A percentile compares a stretch with the other conserved stretches of the same genome.
phyloP scores from a whole-genome alignment of 2,113 vertebrate genomes.

The Hipposideros armiger region DNA sequence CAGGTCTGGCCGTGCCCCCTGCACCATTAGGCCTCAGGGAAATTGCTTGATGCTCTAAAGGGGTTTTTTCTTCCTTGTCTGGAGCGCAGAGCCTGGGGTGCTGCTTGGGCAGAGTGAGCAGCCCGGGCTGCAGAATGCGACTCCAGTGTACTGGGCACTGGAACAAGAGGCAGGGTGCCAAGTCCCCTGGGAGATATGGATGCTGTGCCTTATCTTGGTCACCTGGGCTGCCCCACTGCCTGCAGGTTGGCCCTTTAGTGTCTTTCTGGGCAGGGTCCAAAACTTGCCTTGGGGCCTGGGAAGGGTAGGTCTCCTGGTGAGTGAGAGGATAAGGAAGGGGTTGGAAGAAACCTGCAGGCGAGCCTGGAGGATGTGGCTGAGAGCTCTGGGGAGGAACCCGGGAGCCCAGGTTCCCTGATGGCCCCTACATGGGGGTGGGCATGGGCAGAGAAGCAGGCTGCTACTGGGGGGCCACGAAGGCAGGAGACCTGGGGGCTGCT shows the following conservation, averaged over 20 bases:
- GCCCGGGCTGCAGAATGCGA: not conserved
- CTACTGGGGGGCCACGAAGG: accelerated
- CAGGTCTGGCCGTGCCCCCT: not conserved
- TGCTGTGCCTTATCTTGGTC: accelerated
- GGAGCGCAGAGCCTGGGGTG: not conserved
- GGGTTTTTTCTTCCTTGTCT: not conserved
- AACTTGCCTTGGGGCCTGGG: not conserved
- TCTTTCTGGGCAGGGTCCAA: not conserved
- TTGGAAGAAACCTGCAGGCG: not conserved
- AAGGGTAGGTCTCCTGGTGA: not conserved
- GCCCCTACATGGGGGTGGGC: not conserved
- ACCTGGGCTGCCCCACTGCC: not conserved
- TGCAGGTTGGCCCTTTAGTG: not conserved
- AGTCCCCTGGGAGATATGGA: not conserved
- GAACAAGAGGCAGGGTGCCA: not conserved
- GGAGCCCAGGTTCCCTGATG: not conserved
- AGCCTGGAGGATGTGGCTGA: not conserved
- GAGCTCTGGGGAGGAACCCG: not conserved
- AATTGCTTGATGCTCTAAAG: accelerated
- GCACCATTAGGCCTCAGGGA: not conserved
- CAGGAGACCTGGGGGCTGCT: not conserved
- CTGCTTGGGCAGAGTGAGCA: not conserved
- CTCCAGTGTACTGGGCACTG: not conserved
- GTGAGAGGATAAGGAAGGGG: not conserved
- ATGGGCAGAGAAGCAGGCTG: not conserved